Evolutionary conservation across 2,888 invertebrate species (phyloP).

Genomic region (Oxystoma pomonae): DNA sequence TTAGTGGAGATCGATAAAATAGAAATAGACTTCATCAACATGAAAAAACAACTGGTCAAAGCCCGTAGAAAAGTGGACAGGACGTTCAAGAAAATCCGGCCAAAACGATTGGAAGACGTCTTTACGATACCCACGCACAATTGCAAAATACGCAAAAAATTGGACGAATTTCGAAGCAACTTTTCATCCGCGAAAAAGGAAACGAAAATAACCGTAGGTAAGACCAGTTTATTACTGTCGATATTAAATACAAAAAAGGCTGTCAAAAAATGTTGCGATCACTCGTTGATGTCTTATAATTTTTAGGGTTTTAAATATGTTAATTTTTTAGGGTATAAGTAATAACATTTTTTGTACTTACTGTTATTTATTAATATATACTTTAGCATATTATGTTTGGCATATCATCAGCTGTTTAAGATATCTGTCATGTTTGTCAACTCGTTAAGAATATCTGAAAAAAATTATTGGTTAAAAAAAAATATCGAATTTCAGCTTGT

Average conservation of each 20-base stretch:
- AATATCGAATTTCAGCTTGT: constrained; percentile 3
- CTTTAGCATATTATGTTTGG: too few species aligned
- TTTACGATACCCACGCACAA: constrained; percentile 29
- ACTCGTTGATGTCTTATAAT: constrained; percentile 28
- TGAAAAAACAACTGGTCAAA: constrained; percentile 31
- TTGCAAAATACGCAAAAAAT: constrained; percentile 25
- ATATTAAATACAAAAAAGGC: constrained; percentile 31
- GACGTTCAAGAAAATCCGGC: background rate
- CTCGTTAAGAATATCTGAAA: constrained; percentile 32
- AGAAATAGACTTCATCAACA: constrained; percentile 29
- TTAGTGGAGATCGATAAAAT: constrained; percentile 21
- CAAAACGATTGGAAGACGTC: constrained; percentile 24
- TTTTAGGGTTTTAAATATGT: background rate
- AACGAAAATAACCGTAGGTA: constrained; percentile 35
- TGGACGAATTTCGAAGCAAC: constrained; percentile 24
- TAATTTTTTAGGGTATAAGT: too few species aligned
- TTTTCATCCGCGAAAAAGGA: constrained; percentile 25
- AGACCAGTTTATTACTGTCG: constrained; percentile 37
- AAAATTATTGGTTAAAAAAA: constrained; percentile 8
- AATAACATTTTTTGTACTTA: too few species aligned
- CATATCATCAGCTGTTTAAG: background rate
- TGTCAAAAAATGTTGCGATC: constrained; percentile 33
- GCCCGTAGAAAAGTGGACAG: constrained; percentile 30
- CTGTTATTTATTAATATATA: too few species aligned
- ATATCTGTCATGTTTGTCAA: constrained; percentile 27